A percentile compares a stretch with the other conserved stretches of the same genome.
These are phyloP conservation scores for Nymphicus hollandicus DNA, from an alignment of 2,113 vertebrate species.

Conservation along the genomic window DNA sequence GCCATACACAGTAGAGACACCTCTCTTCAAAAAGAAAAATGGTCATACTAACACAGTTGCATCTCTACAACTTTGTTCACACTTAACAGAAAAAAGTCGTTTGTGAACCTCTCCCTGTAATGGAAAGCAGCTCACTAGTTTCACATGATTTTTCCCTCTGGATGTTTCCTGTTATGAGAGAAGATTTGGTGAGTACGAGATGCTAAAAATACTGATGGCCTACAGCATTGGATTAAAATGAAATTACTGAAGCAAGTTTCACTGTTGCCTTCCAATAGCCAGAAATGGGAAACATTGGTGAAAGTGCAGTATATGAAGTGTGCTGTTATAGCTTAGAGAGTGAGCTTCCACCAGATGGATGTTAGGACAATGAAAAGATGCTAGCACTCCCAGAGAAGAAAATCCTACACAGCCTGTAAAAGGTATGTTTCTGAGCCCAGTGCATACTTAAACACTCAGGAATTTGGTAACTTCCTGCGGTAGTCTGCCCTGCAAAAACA, in stretches of 20 bases:
- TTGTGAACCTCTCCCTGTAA: neutral
- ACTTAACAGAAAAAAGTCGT: neutral
- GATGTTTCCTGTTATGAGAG: neutral
- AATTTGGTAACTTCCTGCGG: neutral
- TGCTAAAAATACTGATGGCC: neutral
- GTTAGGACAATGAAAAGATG: neutral
- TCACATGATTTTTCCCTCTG: neutral
- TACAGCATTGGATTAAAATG: neutral
- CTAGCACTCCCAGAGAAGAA: neutral
- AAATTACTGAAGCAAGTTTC: neutral
- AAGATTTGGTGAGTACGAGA: neutral
- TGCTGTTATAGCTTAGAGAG: neutral
- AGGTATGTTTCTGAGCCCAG: neutral
- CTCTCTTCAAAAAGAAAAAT: neutral
- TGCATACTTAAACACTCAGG: neutral
- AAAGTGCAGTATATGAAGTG: neutral
- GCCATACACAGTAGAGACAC: neutral
- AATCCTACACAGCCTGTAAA: neutral
- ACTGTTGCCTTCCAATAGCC: neutral
- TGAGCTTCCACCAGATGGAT: neutral
- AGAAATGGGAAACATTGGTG: neutral
- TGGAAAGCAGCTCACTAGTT: neutral
- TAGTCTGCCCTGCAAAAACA: neutral
- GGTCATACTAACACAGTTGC: neutral
- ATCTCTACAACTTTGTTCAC: neutral